These are phyloP conservation scores for Crotalus tigris DNA, from an alignment of 2,113 vertebrate species.

Conservation along the genomic window DNA sequence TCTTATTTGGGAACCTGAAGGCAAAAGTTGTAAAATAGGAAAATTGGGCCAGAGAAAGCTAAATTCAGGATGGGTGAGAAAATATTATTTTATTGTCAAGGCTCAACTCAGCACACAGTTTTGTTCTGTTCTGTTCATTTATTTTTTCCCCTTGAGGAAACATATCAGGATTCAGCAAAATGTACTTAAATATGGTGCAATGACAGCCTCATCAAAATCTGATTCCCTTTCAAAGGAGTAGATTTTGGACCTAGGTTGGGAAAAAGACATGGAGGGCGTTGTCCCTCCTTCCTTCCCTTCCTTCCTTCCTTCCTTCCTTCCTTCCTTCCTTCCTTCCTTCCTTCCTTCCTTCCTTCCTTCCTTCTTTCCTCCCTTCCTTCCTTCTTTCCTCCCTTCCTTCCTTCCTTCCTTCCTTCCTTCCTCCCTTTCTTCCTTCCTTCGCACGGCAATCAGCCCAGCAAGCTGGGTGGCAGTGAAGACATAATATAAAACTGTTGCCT, in stretches of 20 bases:
- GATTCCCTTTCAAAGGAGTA: constrained; percentile 36
- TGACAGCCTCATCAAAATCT: not conserved
- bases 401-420: not conserved
- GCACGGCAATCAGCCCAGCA: constrained; percentile 35
- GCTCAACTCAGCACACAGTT: not conserved
- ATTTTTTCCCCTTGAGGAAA: constrained; percentile 41
- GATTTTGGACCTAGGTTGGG: constrained; percentile 20
- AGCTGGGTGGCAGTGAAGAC: constrained; percentile 68
- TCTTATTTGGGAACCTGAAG: not conserved
- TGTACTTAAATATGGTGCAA: not conserved
- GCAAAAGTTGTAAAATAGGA: not conserved
- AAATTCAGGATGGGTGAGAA: not conserved
- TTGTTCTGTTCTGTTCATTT: constrained; percentile 12
- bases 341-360: not conserved
- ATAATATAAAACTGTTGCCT: constrained; percentile 73
- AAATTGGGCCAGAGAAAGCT: not conserved
- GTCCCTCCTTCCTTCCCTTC: not conserved
- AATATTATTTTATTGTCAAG: fast-evolving
- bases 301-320: not conserved
- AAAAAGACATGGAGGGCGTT: not conserved
- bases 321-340: not conserved
- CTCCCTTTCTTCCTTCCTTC: not conserved
- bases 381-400: not conserved
- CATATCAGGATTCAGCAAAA: not conserved
- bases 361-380: fast-evolving